Evolutionary conservation across 2,113 vertebrate genomes (phyloP).

Genomic region (Oryctolagus cuniculus): DNA sequence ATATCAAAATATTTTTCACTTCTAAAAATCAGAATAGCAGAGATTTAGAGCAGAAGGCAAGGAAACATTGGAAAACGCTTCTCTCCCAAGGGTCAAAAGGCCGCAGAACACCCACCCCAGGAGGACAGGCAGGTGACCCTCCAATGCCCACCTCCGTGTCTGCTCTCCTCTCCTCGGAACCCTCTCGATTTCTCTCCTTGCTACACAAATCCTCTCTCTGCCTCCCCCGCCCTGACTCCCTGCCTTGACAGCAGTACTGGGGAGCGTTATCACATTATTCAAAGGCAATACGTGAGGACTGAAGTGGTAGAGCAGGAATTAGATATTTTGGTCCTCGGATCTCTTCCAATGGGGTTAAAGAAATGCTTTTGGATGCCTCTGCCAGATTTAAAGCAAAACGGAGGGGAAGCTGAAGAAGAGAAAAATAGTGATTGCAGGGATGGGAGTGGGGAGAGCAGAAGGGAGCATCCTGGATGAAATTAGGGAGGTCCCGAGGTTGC

Average conservation of each 20-base stretch:
- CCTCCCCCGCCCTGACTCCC: background rate
- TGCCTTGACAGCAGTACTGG: background rate
- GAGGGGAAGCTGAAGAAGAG: background rate
- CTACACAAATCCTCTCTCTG: background rate
- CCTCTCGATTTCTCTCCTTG: background rate
- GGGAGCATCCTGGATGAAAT: background rate
- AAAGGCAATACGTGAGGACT: slow-evolving; percentile 20
- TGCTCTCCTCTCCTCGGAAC: background rate
- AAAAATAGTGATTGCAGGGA: background rate
- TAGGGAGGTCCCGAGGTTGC: background rate
- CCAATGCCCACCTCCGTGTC: background rate
- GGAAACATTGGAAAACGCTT: slow-evolving; percentile 45
- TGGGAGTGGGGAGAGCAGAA: background rate
- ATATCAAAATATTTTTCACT: slow-evolving; percentile 82
- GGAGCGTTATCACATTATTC: slow-evolving; percentile 6
- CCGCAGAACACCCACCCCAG: slow-evolving; percentile 5
- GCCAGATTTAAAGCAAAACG: slow-evolving; percentile 58
- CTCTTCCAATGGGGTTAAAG: slow-evolving; percentile 44
- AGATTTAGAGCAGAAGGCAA: slow-evolving; percentile 60
- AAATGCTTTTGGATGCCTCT: slow-evolving; percentile 14
- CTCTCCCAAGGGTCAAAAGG: slow-evolving; percentile 56
- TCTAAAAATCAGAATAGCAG: slow-evolving; percentile 75
- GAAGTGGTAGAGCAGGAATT: slow-evolving; percentile 16
- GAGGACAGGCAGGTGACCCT: slow-evolving; percentile 37
- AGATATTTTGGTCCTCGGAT: slow-evolving; percentile 57